A percentile compares a stretch with the other conserved stretches of the same genome.
phyloP scores from a whole-genome alignment of 64 coral and sea anemone species.

The Montipora capricornis region DNA sequence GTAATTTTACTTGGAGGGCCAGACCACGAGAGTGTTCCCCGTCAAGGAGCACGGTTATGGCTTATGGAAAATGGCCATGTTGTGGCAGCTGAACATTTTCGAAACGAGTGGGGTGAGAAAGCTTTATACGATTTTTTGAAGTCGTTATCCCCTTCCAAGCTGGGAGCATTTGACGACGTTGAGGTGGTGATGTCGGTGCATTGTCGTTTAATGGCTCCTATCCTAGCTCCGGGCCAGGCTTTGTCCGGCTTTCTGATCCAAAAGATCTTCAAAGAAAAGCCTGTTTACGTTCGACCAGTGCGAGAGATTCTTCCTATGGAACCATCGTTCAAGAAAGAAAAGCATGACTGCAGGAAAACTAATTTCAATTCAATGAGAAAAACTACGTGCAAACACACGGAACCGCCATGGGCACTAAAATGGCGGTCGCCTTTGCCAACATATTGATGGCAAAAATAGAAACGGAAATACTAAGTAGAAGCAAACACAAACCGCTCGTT shows the following conservation, averaged over 20 bases:
- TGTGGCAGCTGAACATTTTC: not conserved
- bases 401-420: no score
- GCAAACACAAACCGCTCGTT: no score
- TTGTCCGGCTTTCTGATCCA: constrained; percentile 58
- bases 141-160: no score
- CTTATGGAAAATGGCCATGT: constrained; percentile 48
- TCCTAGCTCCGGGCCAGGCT: constrained; percentile 4
- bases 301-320: constrained; percentile 20
- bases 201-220: constrained; percentile 18
- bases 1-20: not conserved
- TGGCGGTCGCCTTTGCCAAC: no score
- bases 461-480: no score
- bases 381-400: no score
- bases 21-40: constrained; percentile 16
- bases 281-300: constrained; percentile 53
- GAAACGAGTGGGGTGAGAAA: no score
- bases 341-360: constrained; percentile 21
- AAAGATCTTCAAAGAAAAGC: constrained; percentile 82
- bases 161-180: constrained; percentile 46
- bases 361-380: no score
- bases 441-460: no score
- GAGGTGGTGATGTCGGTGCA: constrained; percentile 65
- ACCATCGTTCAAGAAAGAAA: constrained; percentile 51
- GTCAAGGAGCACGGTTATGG: constrained; percentile 39
- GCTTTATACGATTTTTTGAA: no score